Percentiles rank a stretch among this genome's conserved stretches.
Evolutionary conservation across 1,140 invertebrate species (phyloP).

Genomic region (Scaptomyza pallida): DNA sequence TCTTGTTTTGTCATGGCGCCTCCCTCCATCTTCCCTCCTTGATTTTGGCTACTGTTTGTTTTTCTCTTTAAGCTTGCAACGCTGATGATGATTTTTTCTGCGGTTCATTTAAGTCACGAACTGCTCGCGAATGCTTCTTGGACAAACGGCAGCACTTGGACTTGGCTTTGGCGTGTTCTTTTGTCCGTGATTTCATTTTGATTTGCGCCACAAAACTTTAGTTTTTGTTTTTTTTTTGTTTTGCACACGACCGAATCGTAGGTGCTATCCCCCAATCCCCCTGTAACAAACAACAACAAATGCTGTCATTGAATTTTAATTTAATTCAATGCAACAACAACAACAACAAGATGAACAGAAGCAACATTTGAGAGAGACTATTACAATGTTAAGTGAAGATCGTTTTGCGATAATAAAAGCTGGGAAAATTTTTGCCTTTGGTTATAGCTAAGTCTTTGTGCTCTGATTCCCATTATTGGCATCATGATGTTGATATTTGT

Average conservation of each 20-base stretch:
- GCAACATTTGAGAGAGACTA: slow-evolving; percentile 55
- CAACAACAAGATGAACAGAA: slow-evolving; percentile 57
- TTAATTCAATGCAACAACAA: slow-evolving; percentile 66
- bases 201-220: slow-evolving; percentile 74
- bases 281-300: neutral
- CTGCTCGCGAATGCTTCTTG: slow-evolving; percentile 68
- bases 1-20: slow-evolving; percentile 75
- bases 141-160: slow-evolving; percentile 47
- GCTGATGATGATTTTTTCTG: slow-evolving; percentile 73
- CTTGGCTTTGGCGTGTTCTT: slow-evolving; percentile 72
- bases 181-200: slow-evolving; percentile 80
- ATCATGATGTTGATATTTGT: slow-evolving; percentile 64
- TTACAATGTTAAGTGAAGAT: slow-evolving; percentile 70
- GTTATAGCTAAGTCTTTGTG: slow-evolving; percentile 46
- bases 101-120: slow-evolving; percentile 81
- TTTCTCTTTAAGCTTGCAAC: slow-evolving; percentile 47
- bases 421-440: slow-evolving; percentile 72
- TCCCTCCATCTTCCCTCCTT: slow-evolving; percentile 7
- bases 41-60: slow-evolving; percentile 26
- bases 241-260: slow-evolving; percentile 62
- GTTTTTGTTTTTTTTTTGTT: too few species aligned
- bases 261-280: slow-evolving; percentile 43
- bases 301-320: slow-evolving; percentile 80
- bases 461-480: slow-evolving; percentile 80
- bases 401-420: slow-evolving; percentile 74